Conservation (phyloP, 2,113 vertebrate genomes). For the Danio rerio region GRCz12tu NC_133191.1:35450501-35451000, state of each 20-base stretch:
- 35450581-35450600: conserved; percentile 66
- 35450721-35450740: not conserved
- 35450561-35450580: conserved; percentile 59
- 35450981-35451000: no score
- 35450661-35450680: conserved; percentile 40
- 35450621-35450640: conserved; percentile 42
- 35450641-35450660: conserved; percentile 52
- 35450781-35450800: not conserved
- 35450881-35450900: not conserved
- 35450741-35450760: not conserved
- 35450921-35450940: not conserved
- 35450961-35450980: no score
- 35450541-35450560: conserved; percentile 60
- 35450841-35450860: not conserved
- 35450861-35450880: conserved; percentile 1
- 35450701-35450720: conserved; percentile 3
- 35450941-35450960: not conserved
- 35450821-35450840: not conserved
- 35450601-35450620: conserved; percentile 54
- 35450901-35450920: not conserved
- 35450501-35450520: not conserved
- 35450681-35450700: not conserved
- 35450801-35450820: not conserved
- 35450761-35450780: conserved; percentile 25
- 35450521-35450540: conserved; percentile 20